phyloP scores from a whole-genome alignment of 2,797 vertebrate species.

The Gambelia wislizenii region DNA sequence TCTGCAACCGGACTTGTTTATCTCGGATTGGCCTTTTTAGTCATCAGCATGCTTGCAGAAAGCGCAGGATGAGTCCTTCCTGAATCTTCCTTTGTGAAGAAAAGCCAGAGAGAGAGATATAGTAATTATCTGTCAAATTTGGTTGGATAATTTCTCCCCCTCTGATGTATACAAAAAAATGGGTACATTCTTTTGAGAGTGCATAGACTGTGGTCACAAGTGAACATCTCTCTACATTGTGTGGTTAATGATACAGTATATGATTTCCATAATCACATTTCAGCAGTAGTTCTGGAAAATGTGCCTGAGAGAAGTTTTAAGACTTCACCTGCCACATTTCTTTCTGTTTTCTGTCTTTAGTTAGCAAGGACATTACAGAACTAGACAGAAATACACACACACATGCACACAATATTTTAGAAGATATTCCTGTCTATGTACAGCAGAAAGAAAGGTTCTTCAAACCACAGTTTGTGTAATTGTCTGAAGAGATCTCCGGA shows the following conservation, averaged over 20 bases:
- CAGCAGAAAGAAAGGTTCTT: background rate
- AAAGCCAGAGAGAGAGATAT: too few relatives aligned
- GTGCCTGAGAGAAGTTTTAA: background rate
- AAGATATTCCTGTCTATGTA: background rate
- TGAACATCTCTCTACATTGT: background rate
- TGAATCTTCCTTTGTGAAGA: too few relatives aligned
- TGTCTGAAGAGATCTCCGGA: background rate
- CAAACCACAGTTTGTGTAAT: background rate
- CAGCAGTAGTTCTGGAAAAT: background rate
- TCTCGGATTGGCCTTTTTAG: too few relatives aligned
- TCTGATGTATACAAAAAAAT: background rate
- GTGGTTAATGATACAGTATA: background rate
- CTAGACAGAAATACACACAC: background rate
- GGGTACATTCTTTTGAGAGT: background rate
- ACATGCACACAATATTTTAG: background rate
- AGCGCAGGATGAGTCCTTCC: too few relatives aligned
- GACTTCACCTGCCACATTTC: background rate
- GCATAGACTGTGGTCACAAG: background rate
- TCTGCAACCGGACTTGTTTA: too few relatives aligned
- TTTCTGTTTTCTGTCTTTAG: background rate
- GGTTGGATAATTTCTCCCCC: background rate
- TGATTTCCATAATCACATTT: background rate
- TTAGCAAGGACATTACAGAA: background rate
- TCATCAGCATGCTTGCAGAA: too few relatives aligned
- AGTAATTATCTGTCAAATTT: background rate